phyloP scores from a whole-genome alignment of 1,140 invertebrate species.

The Argopecten irradians region DNA sequence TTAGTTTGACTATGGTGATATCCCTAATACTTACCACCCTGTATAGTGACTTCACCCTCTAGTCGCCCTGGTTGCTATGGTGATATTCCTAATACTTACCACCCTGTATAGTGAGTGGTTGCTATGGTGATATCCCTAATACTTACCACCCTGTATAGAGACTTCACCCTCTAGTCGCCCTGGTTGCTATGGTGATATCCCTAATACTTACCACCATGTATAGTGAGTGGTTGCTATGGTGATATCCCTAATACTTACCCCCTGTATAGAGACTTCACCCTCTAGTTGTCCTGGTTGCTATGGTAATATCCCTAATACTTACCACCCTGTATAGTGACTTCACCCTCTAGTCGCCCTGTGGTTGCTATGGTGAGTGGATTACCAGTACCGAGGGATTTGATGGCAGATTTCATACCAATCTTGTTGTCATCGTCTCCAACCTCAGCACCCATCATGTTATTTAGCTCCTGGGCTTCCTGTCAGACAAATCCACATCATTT shows the following conservation, averaged over 20 bases:
- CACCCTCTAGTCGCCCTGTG: constrained; percentile 1
- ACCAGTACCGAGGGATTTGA: constrained; percentile 38
- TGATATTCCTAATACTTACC: no score
- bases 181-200: no score
- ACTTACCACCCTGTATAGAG: background rate
- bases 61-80: no score
- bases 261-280: no score
- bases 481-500: background rate
- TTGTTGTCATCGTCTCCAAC: constrained; percentile 30
- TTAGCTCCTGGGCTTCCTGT: constrained; percentile 31
- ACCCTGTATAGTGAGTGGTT: background rate
- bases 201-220: constrained; percentile 51
- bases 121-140: no score
- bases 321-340: constrained; percentile 51
- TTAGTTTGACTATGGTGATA: no score
- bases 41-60: constrained; percentile 12
- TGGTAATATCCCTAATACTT: constrained; percentile 24
- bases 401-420: constrained; percentile 27
- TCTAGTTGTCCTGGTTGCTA: background rate
- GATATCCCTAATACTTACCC: no score
- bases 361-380: constrained; percentile 46
- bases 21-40: constrained; percentile 47
- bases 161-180: no score
- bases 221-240: background rate
- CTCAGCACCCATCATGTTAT: constrained; percentile 26